Conservation (phyloP, 2,888 invertebrate species). For the Philaethria dido region DNA sequence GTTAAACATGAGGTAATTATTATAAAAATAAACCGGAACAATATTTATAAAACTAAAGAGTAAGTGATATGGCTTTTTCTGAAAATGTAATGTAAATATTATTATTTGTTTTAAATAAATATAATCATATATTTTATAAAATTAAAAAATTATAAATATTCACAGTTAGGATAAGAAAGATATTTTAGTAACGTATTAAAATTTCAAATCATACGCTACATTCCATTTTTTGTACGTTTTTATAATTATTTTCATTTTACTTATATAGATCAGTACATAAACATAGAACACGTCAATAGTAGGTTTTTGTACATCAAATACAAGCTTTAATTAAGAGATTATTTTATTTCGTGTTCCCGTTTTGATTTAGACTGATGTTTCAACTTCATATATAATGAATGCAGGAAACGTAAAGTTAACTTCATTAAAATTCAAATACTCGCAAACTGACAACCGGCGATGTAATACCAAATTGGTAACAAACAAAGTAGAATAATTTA, state of each 20-base stretch:
- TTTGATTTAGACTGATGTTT: slow-evolving; percentile 5
- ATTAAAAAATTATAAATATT: no score
- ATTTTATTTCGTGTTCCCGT: not conserved
- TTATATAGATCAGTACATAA: no score
- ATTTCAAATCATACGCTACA: no score
- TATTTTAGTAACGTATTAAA: no score
- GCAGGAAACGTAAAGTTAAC: slow-evolving; percentile 24
- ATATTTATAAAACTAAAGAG: not conserved
- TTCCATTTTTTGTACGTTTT: no score
- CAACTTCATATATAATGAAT: slow-evolving; percentile 26
- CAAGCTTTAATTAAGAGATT: slow-evolving; percentile 18
- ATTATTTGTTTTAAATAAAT: not conserved
- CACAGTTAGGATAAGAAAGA: no score
- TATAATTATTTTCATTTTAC: not conserved
- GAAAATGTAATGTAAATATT: not conserved
- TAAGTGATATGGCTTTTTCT: not conserved
- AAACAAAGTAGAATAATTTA: slow-evolving; percentile 3
- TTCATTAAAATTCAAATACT: slow-evolving; percentile 33
- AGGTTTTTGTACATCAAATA: not conserved
- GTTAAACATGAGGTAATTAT: not conserved
- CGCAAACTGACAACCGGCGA: slow-evolving; percentile 22
- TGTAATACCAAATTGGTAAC: slow-evolving; percentile 24
- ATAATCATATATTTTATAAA: no score
- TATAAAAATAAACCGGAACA: no score
- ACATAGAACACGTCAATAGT: no score